phyloP scores from a whole-genome alignment of 2,113 vertebrate species.

The Erinaceus europaeus region DNA sequence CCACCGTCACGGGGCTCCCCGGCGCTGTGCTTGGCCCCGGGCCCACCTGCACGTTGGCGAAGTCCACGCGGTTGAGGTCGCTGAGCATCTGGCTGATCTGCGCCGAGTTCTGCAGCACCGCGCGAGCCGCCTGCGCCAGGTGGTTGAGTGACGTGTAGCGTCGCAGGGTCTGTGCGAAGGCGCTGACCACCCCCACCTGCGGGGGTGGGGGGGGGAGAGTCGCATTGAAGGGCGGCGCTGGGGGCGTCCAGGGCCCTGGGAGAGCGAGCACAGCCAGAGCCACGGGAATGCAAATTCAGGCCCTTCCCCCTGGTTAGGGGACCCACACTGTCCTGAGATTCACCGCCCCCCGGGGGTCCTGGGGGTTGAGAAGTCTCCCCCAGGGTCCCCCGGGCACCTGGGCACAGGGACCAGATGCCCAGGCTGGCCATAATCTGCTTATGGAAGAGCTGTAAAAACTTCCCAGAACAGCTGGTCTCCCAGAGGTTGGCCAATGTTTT shows the following conservation, averaged over 20 bases:
- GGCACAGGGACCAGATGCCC: neutral
- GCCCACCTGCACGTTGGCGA: constrained; percentile 95
- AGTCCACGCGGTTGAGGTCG: constrained; percentile 98
- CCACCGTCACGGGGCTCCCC: neutral
- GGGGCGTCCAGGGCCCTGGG: rapidly evolving
- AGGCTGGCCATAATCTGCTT: neutral
- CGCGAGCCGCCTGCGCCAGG: constrained; percentile 94
- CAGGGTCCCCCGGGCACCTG: neutral
- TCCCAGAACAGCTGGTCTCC: no score
- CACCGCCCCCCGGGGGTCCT: no score
- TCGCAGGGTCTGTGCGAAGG: constrained; percentile 95
- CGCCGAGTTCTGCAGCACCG: constrained; percentile 97
- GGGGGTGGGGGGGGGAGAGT: neutral
- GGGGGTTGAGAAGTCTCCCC: no score
- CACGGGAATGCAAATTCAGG: neutral
- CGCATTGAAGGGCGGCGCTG: rapidly evolving
- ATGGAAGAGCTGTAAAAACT: neutral
- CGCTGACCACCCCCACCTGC: constrained; percentile 94
- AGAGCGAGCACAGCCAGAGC: neutral
- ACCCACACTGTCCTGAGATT: no score
- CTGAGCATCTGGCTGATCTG: constrained; percentile 99
- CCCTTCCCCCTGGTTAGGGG: no score
- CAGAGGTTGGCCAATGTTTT: no score
- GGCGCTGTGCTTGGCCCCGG: rapidly evolving
- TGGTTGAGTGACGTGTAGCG: constrained; percentile 98